Percentiles rank a stretch among this genome's conserved stretches.
phyloP scores from a whole-genome alignment of 1,140 invertebrate species.

The Maconellicoccus hirsutus region DNA sequence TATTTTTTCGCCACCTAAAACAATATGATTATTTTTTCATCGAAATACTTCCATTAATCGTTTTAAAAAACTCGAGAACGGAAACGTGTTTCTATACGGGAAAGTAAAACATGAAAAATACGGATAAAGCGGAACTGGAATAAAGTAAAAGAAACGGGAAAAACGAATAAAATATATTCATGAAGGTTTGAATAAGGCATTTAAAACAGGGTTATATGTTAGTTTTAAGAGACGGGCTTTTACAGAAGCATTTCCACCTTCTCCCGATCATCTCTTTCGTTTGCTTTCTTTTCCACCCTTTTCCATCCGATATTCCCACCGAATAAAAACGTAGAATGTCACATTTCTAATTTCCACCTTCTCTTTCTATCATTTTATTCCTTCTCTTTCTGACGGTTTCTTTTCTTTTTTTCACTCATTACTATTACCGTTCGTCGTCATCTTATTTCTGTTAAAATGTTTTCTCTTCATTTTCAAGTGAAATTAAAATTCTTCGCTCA shows the following conservation, averaged over 20 bases:
- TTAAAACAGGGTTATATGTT: conserved; percentile 22
- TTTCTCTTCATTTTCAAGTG: conserved; percentile 32
- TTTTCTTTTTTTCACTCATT: conserved; percentile 12
- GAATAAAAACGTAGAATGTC: conserved; percentile 21
- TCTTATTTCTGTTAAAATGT: conserved; percentile 33
- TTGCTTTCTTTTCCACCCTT: conserved; percentile 15
- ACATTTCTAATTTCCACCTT: conserved; percentile 22
- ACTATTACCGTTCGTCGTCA: conserved; percentile 25
- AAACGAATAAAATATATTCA: conserved; percentile 23
- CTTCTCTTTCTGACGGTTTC: conserved; percentile 3
- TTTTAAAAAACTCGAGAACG: conserved; percentile 8
- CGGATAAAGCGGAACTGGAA: conserved; percentile 7
- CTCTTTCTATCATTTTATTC: conserved; percentile 17
- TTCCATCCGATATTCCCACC: conserved; percentile 7
- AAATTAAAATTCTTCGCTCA: conserved; percentile 31
- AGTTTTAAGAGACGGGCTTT: conserved; percentile 19
- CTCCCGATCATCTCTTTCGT: conserved; percentile 18
- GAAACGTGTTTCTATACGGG: not conserved
- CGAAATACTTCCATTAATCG: conserved; percentile 10
- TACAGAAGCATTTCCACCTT: conserved; percentile 22
- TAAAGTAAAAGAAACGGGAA: conserved; percentile 16
- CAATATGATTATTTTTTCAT: conserved; percentile 2
- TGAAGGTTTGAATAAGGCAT: conserved; percentile 22
- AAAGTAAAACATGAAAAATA: conserved; percentile 15
- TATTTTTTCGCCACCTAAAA: not conserved